Base-by-base conservation (phyloP, 2,888 invertebrate species). In the Callinectes sapidus region DNA sequence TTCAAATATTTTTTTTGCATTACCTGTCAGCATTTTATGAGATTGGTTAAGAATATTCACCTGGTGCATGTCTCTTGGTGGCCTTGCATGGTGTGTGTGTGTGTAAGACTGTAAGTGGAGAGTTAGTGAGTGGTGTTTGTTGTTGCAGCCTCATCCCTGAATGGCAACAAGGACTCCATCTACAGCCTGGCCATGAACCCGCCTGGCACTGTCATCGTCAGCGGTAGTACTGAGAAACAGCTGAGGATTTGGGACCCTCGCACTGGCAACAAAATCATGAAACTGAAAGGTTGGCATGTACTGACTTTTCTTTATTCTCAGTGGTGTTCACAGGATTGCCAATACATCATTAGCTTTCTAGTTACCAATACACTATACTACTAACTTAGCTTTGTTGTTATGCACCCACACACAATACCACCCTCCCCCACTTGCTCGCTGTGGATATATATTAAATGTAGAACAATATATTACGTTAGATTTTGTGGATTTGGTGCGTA, bases 181-280 rank as follows among this genome's bases (percentile, higher is more conserved):
- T 99, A 99, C 96, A 99, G 99, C 95, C 96, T 99, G 95, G 99
- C 99, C 48, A 99, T 99, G 99, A 99, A 99, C 96, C 98, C 98
- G 77, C 97, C 98, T 6, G 99, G 99, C 2, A 99, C 98, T 16
- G 97, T 99, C 3, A 97, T 99, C 95, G 98, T 99, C 0, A 99
- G 99, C 95, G 99, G 99, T 39, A 98, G 98, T 28, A 99, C 99
- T 6, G 99, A 99, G 95, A 99, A 98, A 96, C 98, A 98, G 28
- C 96, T 99, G 85, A 96, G 99, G 95, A 97, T 99, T 23, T 99
- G 99, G 99, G 99, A 99, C 96, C 99, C 99, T 0, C 96, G 99
- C 94, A 98, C 98, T 85, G 99, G 99, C 96, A 97, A 97, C 95
- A 98, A 99, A 95, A 96, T 98, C 93, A 99, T 98, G 98, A 99